These are phyloP conservation scores for Nerophis ophidion DNA, from an alignment of 2,113 vertebrate genomes.

Conservation along the genomic window DNA sequence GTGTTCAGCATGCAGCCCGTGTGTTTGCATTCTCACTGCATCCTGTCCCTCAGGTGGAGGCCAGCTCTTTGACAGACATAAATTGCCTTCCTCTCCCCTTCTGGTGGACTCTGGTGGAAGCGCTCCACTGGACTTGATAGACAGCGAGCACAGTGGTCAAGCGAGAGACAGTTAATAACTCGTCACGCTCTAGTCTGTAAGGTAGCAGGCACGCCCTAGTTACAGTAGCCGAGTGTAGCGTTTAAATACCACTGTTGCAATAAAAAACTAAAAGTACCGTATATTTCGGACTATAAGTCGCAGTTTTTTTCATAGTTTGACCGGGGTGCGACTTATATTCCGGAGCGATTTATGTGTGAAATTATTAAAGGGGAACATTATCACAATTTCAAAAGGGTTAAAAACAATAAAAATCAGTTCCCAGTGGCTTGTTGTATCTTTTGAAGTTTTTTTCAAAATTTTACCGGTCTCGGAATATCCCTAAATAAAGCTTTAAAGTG, in stretches of 20 bases:
- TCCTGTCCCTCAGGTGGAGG: slow-evolving; percentile 58
- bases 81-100: slow-evolving; percentile 66
- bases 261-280: too few species aligned
- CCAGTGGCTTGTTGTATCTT: too few species aligned
- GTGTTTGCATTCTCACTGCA: slow-evolving; percentile 37
- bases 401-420: too few species aligned
- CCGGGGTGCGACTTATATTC: too few species aligned
- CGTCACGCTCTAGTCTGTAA: slow-evolving; percentile 27
- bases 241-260: slow-evolving; percentile 11
- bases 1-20: slow-evolving; percentile 52
- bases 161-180: slow-evolving; percentile 60
- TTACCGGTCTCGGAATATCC: too few species aligned
- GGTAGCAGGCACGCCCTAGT: slow-evolving; percentile 7
- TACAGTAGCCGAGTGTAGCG: slow-evolving; percentile 14
- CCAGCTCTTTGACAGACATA: slow-evolving; percentile 67
- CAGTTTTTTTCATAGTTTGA: too few species aligned
- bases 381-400: too few species aligned
- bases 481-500: too few species aligned
- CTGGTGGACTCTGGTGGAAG: slow-evolving; percentile 64
- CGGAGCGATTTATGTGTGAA: too few species aligned
- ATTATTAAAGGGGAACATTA: too few species aligned
- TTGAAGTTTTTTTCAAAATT: too few species aligned
- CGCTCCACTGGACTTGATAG: slow-evolving; percentile 70
- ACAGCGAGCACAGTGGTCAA: slow-evolving; percentile 63
- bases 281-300: too few species aligned